Base-by-base conservation (phyloP, 1,140 invertebrate species). In the Formica selysi region DNA sequence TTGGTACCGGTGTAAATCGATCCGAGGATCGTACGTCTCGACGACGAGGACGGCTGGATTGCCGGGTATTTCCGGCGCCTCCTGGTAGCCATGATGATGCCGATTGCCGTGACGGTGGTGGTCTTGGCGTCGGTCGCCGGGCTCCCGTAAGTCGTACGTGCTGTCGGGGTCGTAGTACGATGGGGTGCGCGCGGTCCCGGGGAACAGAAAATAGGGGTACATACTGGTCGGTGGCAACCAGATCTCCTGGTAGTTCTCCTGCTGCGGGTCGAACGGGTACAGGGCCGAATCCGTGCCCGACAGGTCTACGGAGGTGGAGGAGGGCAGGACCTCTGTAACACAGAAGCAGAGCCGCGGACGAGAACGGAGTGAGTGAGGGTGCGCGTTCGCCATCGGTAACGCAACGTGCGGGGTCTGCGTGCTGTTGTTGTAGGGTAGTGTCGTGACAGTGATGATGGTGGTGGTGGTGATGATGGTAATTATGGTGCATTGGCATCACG, bases 321-420 rank as follows among this genome's bases (percentile, higher is more conserved):
- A 93, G 93, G 95, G 95, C 93, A 95, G 94, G 93, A 94, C 92
- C 94, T 96, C 96, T 96, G 96, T 96, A 96, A 96, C 95, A 96
- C 95, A 96, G 92, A 95, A 95, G 92, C 92, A 95, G 91, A 94
- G 91, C 91, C 91, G 92, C 91, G 92, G 89, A 92, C 93, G 93
- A 91, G 86, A 91, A 91, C 87, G 92, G 89, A 91, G 92, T 95
- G 80, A 94, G 92, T 94, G 90, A 83, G 88, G 90, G 91, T 91
- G 91, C 85, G 89, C 87, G 89, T 90, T 90, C 78, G 88, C 80
- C 78, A 78, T 87, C 59, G 85, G 80, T 89, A 87, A 87, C 89
- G 89, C 89, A 89, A 90, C 89, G 88, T 89, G 81, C 61, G 64
- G 74, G 83, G 67, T 79, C 67, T 81, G 88, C 83, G 81, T 90